Evolutionary conservation across 2,113 vertebrate species (phyloP), one percentile per base, ranked within the genome.

Genomic region (Mastomys coucha): DNA sequence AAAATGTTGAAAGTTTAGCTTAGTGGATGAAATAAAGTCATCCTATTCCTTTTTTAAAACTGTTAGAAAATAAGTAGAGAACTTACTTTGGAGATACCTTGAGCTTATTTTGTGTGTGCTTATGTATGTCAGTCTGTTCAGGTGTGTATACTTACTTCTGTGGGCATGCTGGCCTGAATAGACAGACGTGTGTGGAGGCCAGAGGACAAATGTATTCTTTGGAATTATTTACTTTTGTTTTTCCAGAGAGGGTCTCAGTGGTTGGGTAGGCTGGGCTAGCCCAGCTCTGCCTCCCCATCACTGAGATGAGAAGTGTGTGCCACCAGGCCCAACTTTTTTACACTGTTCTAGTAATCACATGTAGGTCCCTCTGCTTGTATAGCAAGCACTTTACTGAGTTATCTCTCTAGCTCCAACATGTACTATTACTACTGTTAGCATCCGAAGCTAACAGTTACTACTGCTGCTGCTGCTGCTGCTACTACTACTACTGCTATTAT

Each of bases 21-120:
- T 19, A 13, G 20, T 56, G 31, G 78, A 69, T 7, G 72, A 60
- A 67, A 86, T 93, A 53, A 49, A 73, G 92, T 36, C 16, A 88
- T 7, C 65, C 58, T 53, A 33, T 42, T 86, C 1, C 53, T 96
- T 88, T 31, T 63, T 49, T 12, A 78, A 93, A 84, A 93, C 2
- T 16, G 86, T 73, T 89, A 73, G 78, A 89, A 91, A 82, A 73
- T 91, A 76, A 76, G 12, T 88, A 70, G 67, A 58, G 49, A 91
- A 73, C 24, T 69, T n/a, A 75, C 33, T 80, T 91, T 65, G 26
- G n/a, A 84, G n/a, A 84, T 39, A 67, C 77, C 42, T 76, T 24
- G 67, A 67, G 19, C 42, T 86, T 65, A 31, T 85, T 65, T 87
- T 69, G 39, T 14, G 77, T 58, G 78, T 51, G 19, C 72, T 51